These are phyloP conservation scores for Aplysia californica DNA, from an alignment of 1,140 invertebrate genomes.

Conservation along the genomic window DNA sequence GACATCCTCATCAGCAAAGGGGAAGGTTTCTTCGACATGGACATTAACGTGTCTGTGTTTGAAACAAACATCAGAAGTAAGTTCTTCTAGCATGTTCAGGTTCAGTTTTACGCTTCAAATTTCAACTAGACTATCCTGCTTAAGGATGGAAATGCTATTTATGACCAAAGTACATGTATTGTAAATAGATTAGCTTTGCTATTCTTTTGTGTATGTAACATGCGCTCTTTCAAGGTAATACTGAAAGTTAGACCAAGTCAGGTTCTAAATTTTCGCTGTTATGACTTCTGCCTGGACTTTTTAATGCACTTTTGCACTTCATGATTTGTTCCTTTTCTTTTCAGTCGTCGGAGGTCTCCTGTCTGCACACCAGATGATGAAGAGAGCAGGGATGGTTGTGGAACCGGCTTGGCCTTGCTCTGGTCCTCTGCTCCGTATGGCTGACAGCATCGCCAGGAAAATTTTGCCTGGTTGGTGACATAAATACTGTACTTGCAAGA, in stretches of 20 bases:
- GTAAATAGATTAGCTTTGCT: too few relatives aligned
- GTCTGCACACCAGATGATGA: conserved; percentile 93
- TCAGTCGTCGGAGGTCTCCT: conserved; percentile 93
- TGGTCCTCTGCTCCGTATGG: conserved; percentile 90
- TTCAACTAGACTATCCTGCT: too few relatives aligned
- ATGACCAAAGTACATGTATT: too few relatives aligned
- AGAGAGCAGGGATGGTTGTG: conserved; percentile 75
- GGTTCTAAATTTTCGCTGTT: too few relatives aligned
- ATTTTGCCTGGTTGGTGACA: conserved; percentile 76
- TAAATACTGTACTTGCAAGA: too few relatives aligned
- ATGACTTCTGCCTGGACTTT: too few relatives aligned
- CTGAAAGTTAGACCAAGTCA: too few relatives aligned
- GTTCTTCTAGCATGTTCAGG: conserved; percentile 1
- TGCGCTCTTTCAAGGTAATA: neutral
- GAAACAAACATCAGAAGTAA: conserved; percentile 95
- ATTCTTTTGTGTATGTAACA: neutral
- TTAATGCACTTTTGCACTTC: too few relatives aligned
- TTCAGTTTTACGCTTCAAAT: too few relatives aligned
- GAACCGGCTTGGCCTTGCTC: conserved; percentile 98
- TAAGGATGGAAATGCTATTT: too few relatives aligned
- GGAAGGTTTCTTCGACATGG: conserved; percentile 85
- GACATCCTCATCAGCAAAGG: conserved; percentile 74
- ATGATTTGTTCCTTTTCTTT: too few relatives aligned
- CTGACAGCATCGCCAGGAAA: conserved; percentile 92
- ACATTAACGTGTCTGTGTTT: conserved; percentile 99